Evolutionary conservation across 2,888 invertebrate species (phyloP).

Genomic region (Thecophora atra): DNA sequence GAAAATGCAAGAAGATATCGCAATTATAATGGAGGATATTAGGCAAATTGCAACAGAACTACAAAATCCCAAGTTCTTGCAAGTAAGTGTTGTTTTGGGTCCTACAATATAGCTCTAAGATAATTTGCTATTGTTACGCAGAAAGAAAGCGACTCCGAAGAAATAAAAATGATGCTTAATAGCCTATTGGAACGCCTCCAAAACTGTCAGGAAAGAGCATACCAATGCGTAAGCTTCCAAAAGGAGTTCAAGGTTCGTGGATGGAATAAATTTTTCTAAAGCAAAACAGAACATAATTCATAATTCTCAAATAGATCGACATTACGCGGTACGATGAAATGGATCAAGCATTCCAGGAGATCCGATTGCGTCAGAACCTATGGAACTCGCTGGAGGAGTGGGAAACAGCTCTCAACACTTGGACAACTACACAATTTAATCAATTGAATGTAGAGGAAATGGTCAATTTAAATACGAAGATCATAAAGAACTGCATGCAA

Average conservation of each 20-base stretch:
- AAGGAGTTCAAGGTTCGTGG: conserved; percentile 79
- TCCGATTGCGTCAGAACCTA: conserved; percentile 80
- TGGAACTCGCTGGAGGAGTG: conserved; percentile 84
- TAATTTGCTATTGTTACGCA: too few relatives aligned
- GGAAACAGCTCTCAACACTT: conserved; percentile 73
- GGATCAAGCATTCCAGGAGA: conserved; percentile 81
- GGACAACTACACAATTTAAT: conserved; percentile 68
- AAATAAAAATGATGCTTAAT: conserved; percentile 73
- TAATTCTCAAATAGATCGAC: conserved; percentile 72
- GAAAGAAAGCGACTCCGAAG: conserved; percentile 77
- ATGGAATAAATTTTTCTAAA: neutral
- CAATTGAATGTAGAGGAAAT: conserved; percentile 78
- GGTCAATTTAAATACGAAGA: conserved; percentile 72
- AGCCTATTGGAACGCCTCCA: conserved; percentile 73
- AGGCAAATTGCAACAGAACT: conserved; percentile 78
- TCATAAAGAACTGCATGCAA: conserved; percentile 77
- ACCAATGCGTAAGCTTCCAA: conserved; percentile 82
- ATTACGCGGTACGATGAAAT: conserved; percentile 83
- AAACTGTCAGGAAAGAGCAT: conserved; percentile 74
- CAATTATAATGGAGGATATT: conserved; percentile 76
- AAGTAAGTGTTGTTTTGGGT: conserved; percentile 49
- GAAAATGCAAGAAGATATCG: conserved; percentile 82
- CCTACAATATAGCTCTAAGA: neutral
- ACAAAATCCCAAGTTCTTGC: conserved; percentile 60
- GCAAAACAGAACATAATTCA: neutral